A percentile compares a stretch with the other conserved stretches of the same genome.
phyloP scores from a whole-genome alignment of 1,140 invertebrate species.

The Drosophila sproati region DNA sequence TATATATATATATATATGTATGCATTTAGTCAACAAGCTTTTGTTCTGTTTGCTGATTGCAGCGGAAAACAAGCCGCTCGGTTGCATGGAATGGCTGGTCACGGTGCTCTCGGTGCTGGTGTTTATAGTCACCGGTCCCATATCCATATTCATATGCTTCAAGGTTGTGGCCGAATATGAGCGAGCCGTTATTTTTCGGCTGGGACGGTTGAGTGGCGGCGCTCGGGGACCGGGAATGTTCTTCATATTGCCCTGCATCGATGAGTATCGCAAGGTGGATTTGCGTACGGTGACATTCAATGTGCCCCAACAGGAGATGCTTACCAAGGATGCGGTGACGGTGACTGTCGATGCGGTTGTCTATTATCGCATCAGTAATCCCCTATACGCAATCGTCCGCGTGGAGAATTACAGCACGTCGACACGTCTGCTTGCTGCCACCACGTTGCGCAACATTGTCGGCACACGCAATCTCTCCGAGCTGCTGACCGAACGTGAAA shows the following conservation, averaged over 20 bases:
- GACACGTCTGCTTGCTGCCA: constrained; percentile 93
- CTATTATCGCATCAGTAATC: constrained; percentile 93
- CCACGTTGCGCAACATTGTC: constrained; percentile 95
- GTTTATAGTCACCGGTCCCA: constrained; percentile 92
- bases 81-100: constrained; percentile 91
- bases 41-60: constrained; percentile 30
- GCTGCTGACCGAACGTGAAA: constrained; percentile 90
- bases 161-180: constrained; percentile 92
- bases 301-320: constrained; percentile 88
- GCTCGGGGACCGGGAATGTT: constrained; percentile 92
- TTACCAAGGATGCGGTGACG: constrained; percentile 96
- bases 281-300: constrained; percentile 89
- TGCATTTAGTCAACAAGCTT: background rate
- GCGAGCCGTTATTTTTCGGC: constrained; percentile 94
- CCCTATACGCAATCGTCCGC: constrained; percentile 91
- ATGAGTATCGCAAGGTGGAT: constrained; percentile 95
- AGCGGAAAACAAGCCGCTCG: constrained; percentile 86
- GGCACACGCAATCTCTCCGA: constrained; percentile 94
- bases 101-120: constrained; percentile 91
- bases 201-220: constrained; percentile 88
- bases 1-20: background rate
- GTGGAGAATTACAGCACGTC: constrained; percentile 92
- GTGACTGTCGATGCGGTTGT: constrained; percentile 96
- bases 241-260: constrained; percentile 95
- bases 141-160: constrained; percentile 93